Evolutionary conservation across 2,888 invertebrate genomes (phyloP).

Genomic region (Mimachlamys varia): DNA sequence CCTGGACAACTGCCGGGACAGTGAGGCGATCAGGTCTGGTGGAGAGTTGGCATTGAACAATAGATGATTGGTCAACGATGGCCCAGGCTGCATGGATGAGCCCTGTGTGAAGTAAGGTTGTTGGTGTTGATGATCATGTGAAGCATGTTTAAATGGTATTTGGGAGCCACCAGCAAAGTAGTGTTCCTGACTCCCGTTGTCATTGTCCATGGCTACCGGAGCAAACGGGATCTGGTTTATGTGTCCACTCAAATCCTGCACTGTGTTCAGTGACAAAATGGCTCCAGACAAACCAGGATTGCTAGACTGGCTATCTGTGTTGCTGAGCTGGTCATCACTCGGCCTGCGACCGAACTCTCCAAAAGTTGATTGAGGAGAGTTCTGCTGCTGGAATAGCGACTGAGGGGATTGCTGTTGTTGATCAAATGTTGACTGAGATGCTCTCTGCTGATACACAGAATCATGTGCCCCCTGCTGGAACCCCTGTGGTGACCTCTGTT

Average conservation of each 20-base stretch:
- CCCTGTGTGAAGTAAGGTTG: background rate
- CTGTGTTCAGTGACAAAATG: slow-evolving; percentile 1
- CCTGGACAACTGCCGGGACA: slow-evolving; percentile 73
- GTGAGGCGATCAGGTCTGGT: slow-evolving; percentile 68
- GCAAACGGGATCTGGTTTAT: slow-evolving; percentile 3
- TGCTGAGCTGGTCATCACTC: slow-evolving; percentile 12
- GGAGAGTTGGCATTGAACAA: slow-evolving; percentile 43
- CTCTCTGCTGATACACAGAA: background rate
- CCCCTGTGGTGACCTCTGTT: background rate
- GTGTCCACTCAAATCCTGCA: slow-evolving; percentile 2
- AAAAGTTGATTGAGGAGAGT: slow-evolving; percentile 9
- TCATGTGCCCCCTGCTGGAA: slow-evolving; percentile 6
- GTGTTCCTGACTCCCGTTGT: background rate
- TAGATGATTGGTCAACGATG: background rate
- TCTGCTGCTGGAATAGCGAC: background rate
- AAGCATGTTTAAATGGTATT: background rate
- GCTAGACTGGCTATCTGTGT: background rate
- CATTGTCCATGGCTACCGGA: slow-evolving; percentile 10
- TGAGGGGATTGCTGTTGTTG: slow-evolving; percentile 14
- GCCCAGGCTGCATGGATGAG: background rate
- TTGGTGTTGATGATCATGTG: background rate
- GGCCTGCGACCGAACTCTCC: background rate
- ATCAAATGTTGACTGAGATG: background rate
- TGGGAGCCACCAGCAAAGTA: slow-evolving; percentile 1
- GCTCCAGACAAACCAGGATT: background rate